phyloP scores from a whole-genome alignment of 2,888 invertebrate species.

The Theristus sp. region DNA sequence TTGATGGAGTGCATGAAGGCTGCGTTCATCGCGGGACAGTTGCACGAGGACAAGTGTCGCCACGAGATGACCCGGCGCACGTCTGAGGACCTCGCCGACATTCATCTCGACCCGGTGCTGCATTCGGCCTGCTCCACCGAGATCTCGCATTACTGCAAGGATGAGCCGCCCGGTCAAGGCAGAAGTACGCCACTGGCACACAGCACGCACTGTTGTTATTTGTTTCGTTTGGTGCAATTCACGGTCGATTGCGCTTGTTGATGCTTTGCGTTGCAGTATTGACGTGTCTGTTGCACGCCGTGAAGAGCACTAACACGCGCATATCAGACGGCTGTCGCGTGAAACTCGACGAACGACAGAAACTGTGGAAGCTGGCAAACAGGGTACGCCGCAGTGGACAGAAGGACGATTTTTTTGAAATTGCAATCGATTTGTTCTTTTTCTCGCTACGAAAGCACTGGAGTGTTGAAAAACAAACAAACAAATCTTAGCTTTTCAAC shows the following conservation, averaged over 20 bases:
- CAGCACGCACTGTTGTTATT: no score
- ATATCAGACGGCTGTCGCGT: slow-evolving; percentile 17
- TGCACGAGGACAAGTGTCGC: not conserved
- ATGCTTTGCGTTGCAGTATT: slow-evolving; percentile 22
- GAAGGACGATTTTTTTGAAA: not conserved
- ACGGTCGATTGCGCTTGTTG: not conserved
- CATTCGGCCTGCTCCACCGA: slow-evolving; percentile 72
- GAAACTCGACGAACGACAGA: slow-evolving; percentile 21
- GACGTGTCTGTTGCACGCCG: slow-evolving; percentile 22
- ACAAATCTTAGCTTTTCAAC: no score
- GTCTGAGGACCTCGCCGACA: slow-evolving; percentile 65
- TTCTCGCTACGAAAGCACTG: no score
- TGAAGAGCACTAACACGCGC: slow-evolving; percentile 13
- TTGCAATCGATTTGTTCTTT: no score
- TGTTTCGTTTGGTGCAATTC: not conserved
- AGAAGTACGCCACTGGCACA: slow-evolving; percentile 40
- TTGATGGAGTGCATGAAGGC: slow-evolving; percentile 72
- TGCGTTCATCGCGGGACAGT: not conserved
- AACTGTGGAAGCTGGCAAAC: slow-evolving; percentile 25
- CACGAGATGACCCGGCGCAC: slow-evolving; percentile 69
- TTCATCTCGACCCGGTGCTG: slow-evolving; percentile 77
- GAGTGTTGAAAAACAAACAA: no score
- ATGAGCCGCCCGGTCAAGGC: slow-evolving; percentile 64
- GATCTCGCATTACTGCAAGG: slow-evolving; percentile 33
- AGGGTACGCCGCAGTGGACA: slow-evolving; percentile 8